Evolutionary conservation across 2,888 invertebrate species (phyloP).

Genomic region (Ichneumon xanthorius): DNA sequence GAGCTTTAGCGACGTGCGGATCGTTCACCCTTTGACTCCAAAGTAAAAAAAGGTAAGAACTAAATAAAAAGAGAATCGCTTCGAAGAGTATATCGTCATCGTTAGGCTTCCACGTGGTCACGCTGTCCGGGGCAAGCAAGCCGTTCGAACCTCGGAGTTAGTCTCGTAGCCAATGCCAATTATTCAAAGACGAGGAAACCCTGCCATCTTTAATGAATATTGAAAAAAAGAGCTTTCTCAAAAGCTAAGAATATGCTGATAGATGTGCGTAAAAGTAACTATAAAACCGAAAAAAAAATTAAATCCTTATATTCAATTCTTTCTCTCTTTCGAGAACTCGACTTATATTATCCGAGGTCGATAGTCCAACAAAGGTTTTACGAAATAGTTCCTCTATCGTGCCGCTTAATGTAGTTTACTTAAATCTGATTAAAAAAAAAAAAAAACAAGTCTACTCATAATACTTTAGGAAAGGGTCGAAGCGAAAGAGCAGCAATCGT

Average conservation of each 20-base stretch:
- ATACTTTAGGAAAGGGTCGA: constrained; percentile 43
- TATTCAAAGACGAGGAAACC: constrained; percentile 47
- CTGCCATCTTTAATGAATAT: constrained; percentile 52
- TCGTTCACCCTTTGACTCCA: constrained; percentile 14
- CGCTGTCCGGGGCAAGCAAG: constrained; percentile 54
- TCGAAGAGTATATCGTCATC: constrained; percentile 50
- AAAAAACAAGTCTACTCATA: constrained; percentile 54
- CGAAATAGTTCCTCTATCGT: constrained; percentile 69
- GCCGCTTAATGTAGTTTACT: constrained; percentile 62
- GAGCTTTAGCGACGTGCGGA: constrained; percentile 1
- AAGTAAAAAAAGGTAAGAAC: neutral
- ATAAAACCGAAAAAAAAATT: neutral
- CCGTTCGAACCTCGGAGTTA: constrained; percentile 65
- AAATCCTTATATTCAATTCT: constrained; percentile 1
- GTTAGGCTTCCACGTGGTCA: constrained; percentile 47
- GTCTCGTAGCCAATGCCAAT: constrained; percentile 49
- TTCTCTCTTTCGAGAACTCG: constrained; percentile 47
- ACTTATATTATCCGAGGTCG: constrained; percentile 56
- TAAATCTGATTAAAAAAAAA: constrained; percentile 15
- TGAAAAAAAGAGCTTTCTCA: constrained; percentile 9
- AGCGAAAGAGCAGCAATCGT: constrained; percentile 23
- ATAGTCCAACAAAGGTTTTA: constrained; percentile 55
- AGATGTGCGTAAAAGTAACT: constrained; percentile 30
- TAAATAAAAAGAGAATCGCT: constrained; percentile 47
- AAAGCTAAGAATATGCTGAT: constrained; percentile 21